Evolutionary conservation across 2,113 vertebrate genomes (phyloP).

Genomic region (Motacilla tschutschensis): DNA sequence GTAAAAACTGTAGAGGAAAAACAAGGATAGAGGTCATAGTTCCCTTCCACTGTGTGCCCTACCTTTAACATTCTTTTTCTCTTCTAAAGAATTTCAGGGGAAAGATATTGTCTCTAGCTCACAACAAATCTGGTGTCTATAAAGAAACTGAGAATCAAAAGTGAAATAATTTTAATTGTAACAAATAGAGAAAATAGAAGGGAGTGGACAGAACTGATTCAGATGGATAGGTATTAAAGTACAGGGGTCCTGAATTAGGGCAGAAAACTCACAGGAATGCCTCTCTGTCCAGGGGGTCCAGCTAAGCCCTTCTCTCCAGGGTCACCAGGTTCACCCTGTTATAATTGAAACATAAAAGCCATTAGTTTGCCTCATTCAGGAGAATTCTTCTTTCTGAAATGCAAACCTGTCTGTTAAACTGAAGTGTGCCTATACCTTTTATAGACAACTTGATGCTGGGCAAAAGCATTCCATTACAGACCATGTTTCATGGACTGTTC

Average conservation of each 20-base stretch:
- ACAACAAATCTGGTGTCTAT: not conserved
- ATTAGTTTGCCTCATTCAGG: not conserved
- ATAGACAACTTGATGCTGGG: not conserved
- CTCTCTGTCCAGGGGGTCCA: conserved; percentile 75
- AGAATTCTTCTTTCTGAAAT: not conserved
- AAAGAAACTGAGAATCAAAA: not conserved
- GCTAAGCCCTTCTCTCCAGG: conserved; percentile 65
- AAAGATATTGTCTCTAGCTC: not conserved
- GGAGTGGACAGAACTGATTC: not conserved
- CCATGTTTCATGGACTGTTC: not conserved
- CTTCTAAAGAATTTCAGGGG: not conserved
- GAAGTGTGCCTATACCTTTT: not conserved
- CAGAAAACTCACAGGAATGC: conserved; percentile 71
- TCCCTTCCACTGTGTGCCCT: not conserved
- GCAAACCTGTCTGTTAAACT: not conserved
- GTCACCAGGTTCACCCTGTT: conserved; percentile 82
- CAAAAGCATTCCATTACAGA: not conserved
- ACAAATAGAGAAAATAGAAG: not conserved
- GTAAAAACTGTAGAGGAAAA: not conserved
- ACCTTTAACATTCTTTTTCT: not conserved
- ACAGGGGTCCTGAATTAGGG: not conserved
- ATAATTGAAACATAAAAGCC: not conserved
- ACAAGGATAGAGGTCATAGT: not conserved
- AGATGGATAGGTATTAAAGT: not conserved
- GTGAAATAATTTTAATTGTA: not conserved